phyloP scores from a whole-genome alignment of 1,140 invertebrate genomes.

The Mactra quadrangularis region DNA sequence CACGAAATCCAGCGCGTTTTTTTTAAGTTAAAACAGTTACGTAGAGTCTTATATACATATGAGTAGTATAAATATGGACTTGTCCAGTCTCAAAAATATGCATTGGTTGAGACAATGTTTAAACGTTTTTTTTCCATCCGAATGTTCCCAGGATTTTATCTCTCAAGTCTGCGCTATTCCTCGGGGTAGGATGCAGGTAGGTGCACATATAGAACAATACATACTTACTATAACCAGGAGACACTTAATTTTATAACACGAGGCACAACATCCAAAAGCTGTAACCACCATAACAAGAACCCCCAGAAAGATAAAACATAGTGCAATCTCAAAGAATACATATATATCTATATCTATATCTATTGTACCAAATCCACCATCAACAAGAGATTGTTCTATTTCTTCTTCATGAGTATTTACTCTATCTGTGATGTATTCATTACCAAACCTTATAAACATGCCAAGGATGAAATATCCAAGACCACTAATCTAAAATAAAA shows the following conservation, averaged over 20 bases:
- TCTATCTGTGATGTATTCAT: slow-evolving; percentile 8
- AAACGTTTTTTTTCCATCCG: too few species aligned
- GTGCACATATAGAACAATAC: too few species aligned
- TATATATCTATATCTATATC: slow-evolving; percentile 29
- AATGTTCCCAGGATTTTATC: too few species aligned
- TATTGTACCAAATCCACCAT: neutral
- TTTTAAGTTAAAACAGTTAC: too few species aligned
- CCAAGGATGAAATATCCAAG: slow-evolving; percentile 37
- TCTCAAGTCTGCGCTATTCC: too few species aligned
- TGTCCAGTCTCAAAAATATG: too few species aligned
- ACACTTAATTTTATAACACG: slow-evolving; percentile 59
- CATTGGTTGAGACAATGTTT: too few species aligned
- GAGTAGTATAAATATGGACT: too few species aligned
- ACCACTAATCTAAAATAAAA: slow-evolving; percentile 54
- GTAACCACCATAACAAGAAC: slow-evolving; percentile 51
- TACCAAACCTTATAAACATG: slow-evolving; percentile 52
- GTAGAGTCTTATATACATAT: too few species aligned
- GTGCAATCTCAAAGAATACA: slow-evolving; percentile 47
- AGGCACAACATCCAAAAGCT: slow-evolving; percentile 61
- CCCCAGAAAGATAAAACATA: slow-evolving; percentile 59
- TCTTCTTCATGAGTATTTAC: neutral
- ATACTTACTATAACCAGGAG: slow-evolving; percentile 59
- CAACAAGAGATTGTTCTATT: slow-evolving; percentile 9
- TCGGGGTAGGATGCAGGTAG: too few species aligned
- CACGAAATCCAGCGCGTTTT: too few species aligned